Percentiles rank a stretch among this genome's conserved stretches.
These are phyloP conservation scores for Calyptommatus sinebrachiatus DNA, from an alignment of 2,113 vertebrate genomes.

Conservation along the genomic window DNA sequence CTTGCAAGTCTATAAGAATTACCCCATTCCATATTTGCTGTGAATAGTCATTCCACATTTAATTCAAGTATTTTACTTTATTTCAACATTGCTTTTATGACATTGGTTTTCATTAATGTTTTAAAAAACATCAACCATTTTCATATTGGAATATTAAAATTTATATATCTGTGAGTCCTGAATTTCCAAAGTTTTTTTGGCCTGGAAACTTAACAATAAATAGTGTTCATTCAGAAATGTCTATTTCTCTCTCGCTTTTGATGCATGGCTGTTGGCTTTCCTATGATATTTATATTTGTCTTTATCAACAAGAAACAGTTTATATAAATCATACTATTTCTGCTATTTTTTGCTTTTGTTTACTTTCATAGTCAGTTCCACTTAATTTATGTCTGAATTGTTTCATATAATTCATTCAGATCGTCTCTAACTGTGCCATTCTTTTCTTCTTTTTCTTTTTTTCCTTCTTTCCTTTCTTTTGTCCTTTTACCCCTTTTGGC, in stretches of 20 bases:
- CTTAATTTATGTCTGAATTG: conserved; percentile 46
- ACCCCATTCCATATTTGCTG: neutral
- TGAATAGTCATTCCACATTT: conserved; percentile 8
- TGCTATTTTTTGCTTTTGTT: conserved; percentile 9
- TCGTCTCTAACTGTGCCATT: conserved; percentile 54
- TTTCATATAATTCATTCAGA: conserved; percentile 34
- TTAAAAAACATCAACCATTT: neutral
- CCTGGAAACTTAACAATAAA: neutral
- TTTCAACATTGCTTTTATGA: neutral
- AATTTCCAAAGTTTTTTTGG: neutral
- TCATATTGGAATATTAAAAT: neutral
- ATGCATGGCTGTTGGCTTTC: conserved; percentile 16
- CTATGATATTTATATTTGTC: neutral
- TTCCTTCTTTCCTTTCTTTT: conserved; percentile 24
- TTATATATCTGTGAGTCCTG: neutral
- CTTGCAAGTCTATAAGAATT: neutral
- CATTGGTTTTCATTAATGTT: neutral
- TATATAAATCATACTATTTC: conserved; percentile 21
- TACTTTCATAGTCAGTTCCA: conserved; percentile 28
- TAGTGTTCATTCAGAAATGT: neutral
- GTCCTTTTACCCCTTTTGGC: neutral
- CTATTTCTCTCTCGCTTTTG: too few species aligned
- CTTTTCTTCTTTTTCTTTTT: conserved; percentile 62
- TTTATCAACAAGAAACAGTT: conserved; percentile 1
- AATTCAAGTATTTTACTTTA: neutral